A percentile compares a stretch with the other conserved stretches of the same genome.
phyloP scores from a whole-genome alignment of 2,797 vertebrate species.

The Arctocebus calabarensis region DNA sequence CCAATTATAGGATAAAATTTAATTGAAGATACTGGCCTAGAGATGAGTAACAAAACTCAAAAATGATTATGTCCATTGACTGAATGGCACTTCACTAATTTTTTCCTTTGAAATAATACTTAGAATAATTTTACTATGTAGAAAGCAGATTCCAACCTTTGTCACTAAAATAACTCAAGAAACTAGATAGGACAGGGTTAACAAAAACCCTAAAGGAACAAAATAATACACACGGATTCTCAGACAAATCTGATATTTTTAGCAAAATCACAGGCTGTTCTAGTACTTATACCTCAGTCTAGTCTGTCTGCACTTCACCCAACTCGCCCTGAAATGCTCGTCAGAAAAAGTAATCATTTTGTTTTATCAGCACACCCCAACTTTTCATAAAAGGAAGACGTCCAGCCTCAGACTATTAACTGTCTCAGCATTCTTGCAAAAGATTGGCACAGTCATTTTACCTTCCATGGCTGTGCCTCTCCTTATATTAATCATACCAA shows the following conservation, averaged over 20 bases:
- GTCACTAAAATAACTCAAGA: slow-evolving; percentile 5
- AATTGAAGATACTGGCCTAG: background rate
- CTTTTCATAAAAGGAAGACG: slow-evolving; percentile 9
- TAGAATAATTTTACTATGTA: background rate
- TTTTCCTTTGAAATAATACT: slow-evolving; percentile 36
- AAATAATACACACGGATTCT: background rate
- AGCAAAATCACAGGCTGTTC: background rate
- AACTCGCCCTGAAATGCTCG: background rate
- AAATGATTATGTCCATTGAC: background rate
- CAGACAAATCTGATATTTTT: slow-evolving; percentile 18
- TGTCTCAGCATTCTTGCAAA: background rate
- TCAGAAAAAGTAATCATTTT: slow-evolving; percentile 39
- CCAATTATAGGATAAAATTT: background rate
- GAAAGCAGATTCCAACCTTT: background rate
- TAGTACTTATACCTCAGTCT: background rate
- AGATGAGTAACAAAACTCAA: background rate
- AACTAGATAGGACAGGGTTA: background rate
- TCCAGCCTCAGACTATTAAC: background rate
- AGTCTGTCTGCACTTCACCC: background rate
- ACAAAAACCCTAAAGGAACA: background rate
- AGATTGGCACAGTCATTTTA: background rate
- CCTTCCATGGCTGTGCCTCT: background rate
- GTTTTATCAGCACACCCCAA: background rate
- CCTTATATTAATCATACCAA: background rate
- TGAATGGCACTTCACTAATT: background rate